Evolutionary conservation across 2,888 invertebrate genomes (phyloP).

Genomic region (Conchocele bisecta): DNA sequence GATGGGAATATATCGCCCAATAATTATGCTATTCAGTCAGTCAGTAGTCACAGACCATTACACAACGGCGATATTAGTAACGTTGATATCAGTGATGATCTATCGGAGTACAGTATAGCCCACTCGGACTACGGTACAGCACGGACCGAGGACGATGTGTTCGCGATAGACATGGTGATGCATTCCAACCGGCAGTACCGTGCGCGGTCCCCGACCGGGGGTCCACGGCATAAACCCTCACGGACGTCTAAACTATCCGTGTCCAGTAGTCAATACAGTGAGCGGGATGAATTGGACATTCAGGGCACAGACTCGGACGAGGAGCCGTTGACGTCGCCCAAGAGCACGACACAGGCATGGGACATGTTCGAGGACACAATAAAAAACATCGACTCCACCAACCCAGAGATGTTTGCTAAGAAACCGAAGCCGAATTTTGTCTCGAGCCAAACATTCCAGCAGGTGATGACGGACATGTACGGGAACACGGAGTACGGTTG

Average conservation of each 20-base stretch:
- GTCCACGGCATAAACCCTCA: slow-evolving; percentile 7
- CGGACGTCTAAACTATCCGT: not conserved
- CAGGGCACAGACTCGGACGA: slow-evolving; percentile 41
- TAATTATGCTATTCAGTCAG: no score
- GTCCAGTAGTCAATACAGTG: slow-evolving; percentile 2
- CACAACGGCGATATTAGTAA: no score
- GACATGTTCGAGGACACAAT: slow-evolving; percentile 65
- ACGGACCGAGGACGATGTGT: slow-evolving; percentile 14
- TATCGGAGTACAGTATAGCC: no score
- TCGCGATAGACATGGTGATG: slow-evolving; percentile 48
- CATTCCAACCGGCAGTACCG: slow-evolving; percentile 16
- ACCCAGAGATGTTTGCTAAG: slow-evolving; percentile 49
- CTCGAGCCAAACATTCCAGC: slow-evolving; percentile 68
- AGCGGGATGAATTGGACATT: slow-evolving; percentile 35
- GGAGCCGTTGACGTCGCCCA: slow-evolving; percentile 20
- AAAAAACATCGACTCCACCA: slow-evolving; percentile 62
- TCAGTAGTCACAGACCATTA: no score
- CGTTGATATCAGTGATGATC: no score
- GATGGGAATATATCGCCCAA: no score
- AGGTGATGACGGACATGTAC: slow-evolving; percentile 70
- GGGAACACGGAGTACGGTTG: slow-evolving; percentile 69
- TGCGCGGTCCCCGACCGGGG: slow-evolving; percentile 19
- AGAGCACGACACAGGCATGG: slow-evolving; percentile 52
- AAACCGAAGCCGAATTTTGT: slow-evolving; percentile 66
- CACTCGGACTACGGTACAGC: not conserved